Percentiles rank a stretch among this genome's conserved stretches.
phyloP scores from a whole-genome alignment of 2,113 vertebrate species.

The Rafetus swinhoei region DNA sequence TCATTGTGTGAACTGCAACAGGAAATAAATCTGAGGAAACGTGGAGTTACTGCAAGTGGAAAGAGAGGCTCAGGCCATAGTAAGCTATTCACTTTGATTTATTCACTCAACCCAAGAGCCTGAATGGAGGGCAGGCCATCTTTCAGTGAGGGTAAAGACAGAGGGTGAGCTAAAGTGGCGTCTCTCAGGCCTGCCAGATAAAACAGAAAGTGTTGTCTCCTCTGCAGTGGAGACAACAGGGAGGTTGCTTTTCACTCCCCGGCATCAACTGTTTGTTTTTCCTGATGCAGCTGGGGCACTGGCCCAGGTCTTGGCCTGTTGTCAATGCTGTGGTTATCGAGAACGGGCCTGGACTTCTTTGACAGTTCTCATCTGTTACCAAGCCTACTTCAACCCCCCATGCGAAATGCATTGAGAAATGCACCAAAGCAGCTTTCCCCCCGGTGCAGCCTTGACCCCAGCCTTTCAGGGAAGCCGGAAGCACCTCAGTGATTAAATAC shows the following conservation, averaged over 20 bases:
- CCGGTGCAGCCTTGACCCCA: not conserved
- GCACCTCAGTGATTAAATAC: not conserved
- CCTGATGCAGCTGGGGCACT: not conserved
- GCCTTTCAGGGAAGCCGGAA: not conserved
- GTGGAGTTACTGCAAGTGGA: not conserved
- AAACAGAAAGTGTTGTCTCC: not conserved
- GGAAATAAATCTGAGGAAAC: slow-evolving; percentile 12
- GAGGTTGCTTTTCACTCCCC: not conserved
- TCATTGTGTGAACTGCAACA: not conserved
- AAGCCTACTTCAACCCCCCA: not conserved
- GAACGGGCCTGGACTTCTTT: not conserved
- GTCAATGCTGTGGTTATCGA: not conserved
- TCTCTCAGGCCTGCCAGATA: not conserved
- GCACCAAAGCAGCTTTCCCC: not conserved
- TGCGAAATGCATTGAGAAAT: not conserved
- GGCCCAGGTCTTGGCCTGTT: not conserved
- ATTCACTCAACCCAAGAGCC: not conserved
- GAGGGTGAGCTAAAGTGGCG: not conserved
- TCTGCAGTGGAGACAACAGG: not conserved
- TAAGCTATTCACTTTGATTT: slow-evolving; percentile 12
- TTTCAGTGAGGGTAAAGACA: not conserved
- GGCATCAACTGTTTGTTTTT: not conserved
- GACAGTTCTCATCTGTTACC: not conserved
- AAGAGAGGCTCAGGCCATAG: not conserved
- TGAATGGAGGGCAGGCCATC: not conserved